phyloP scores from a whole-genome alignment of 2,113 vertebrate species.

The Bostrychus sinensis region DNA sequence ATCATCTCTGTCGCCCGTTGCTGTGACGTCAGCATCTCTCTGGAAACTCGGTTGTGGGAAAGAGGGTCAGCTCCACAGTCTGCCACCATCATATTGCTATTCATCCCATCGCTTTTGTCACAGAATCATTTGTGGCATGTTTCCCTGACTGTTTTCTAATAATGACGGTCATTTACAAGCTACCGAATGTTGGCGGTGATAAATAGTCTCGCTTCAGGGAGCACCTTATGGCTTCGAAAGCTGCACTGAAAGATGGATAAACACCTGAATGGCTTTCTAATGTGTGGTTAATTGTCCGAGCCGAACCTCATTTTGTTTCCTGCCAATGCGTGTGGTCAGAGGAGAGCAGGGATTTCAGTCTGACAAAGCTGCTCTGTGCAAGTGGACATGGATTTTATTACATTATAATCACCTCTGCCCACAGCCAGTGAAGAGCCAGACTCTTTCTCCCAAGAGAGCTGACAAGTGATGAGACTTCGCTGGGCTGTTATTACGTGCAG shows the following conservation, averaged over 20 bases:
- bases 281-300: conserved; percentile 58
- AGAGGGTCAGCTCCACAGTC: conserved; percentile 50
- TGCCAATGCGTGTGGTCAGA: neutral
- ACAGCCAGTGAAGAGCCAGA: conserved; percentile 21
- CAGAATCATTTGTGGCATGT: conserved; percentile 19
- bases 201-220: conserved; percentile 23
- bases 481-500: conserved; percentile 14
- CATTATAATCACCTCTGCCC: conserved; percentile 43
- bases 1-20: conserved; percentile 41
- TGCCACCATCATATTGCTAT: conserved; percentile 38
- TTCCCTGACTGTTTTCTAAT: conserved; percentile 15
- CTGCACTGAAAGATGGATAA: conserved; percentile 13
- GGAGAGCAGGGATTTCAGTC: conserved; percentile 9
- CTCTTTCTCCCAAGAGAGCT: conserved; percentile 22
- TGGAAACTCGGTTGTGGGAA: conserved; percentile 44
- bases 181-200: conserved; percentile 16
- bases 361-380: conserved; percentile 27
- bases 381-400: conserved; percentile 52
- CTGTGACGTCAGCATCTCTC: conserved; percentile 68
- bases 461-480: conserved; percentile 16
- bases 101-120: conserved; percentile 36
- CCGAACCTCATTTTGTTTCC: conserved; percentile 14
- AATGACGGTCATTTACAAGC: conserved; percentile 32
- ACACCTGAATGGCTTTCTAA: conserved; percentile 48
- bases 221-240: conserved; percentile 7